Base-by-base conservation (phyloP, 2,113 vertebrate genomes). In the Sigmodon hispidus region DNA sequence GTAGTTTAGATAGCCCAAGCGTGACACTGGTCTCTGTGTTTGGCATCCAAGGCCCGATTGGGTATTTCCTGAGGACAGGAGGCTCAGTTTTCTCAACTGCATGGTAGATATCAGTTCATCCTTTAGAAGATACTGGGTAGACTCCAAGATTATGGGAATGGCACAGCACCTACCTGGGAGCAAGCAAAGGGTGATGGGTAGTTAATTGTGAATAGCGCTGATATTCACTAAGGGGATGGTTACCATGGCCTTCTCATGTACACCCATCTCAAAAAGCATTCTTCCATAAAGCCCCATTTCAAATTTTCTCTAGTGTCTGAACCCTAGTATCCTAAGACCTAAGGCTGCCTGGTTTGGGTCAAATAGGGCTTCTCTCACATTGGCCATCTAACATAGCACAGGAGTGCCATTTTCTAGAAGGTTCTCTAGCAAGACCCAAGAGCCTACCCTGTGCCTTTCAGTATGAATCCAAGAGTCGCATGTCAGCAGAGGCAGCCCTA, bases 381-480 rank as follows among this genome's bases (percentile, higher is more conserved):
- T n/a, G 57, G 52, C 3, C 0, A 7, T 45, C 19, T 87, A 21
- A 63, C 70, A 92, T 73, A 70, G 70, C 6, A 0, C 4, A 13
- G 85, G 16, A 19, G 36, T 57, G 1, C 9, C 19, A 5, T 48
- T 59, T 17, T 72, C 75, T n/a, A 34, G 21, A 72, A 73, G 69
- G 50, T 21, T 65, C 67, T 17, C 63, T 17, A 57, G 63, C 43
- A 5, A 36, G 59, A 11, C 75, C 87, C 75, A 69, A 11, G 2
- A 69, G 57, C 67, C 29, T 50, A 34, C 40, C 15, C 85, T 96
- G 86, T 97, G 91, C 45, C 22, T 97, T 94, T 75, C 98, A 99
- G 99, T 99, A 99, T 1, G 99, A 99, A 96, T 99, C 99, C 95
- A 99, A 98, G 97, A 97, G 97, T 52, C 98, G 99, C 77, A 97